Evolutionary conservation across 2,113 vertebrate genomes (phyloP).

Genomic region (Rostratula benghalensis): DNA sequence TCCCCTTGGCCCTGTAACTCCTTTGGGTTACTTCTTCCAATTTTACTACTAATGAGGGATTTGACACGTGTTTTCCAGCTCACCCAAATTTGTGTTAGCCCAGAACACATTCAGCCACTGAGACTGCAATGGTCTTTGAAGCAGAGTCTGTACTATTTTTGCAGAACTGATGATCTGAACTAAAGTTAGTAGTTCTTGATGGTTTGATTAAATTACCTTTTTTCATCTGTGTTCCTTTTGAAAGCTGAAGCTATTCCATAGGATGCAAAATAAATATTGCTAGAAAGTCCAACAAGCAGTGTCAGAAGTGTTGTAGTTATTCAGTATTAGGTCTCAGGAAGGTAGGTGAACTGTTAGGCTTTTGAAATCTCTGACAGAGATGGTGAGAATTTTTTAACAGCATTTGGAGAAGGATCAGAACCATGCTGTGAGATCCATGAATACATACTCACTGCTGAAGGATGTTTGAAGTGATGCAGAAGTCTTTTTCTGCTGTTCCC

Average conservation of each 20-base stretch:
- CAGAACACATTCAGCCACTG: neutral
- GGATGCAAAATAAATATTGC: neutral
- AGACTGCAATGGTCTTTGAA: neutral
- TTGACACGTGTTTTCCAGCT: neutral
- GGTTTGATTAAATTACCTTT: neutral
- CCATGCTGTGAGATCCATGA: neutral
- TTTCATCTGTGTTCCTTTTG: neutral
- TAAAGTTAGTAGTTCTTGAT: neutral
- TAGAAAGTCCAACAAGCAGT: neutral
- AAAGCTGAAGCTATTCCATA: neutral
- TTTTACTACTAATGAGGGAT: neutral
- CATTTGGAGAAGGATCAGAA: neutral
- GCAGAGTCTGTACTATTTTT: neutral
- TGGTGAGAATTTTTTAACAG: neutral
- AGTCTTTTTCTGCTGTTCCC: rapidly evolving
- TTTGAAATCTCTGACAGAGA: neutral
- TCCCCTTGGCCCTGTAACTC: neutral
- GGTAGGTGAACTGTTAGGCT: neutral
- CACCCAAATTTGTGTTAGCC: neutral
- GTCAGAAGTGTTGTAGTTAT: neutral
- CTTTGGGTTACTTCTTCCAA: neutral
- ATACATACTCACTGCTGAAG: neutral
- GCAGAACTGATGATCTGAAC: neutral
- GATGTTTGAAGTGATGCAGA: neutral
- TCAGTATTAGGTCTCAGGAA: neutral